A percentile compares a stretch with the other conserved stretches of the same genome.
phyloP scores from a whole-genome alignment of 2,888 invertebrate genomes.

The Hypolimnas misippus region DNA sequence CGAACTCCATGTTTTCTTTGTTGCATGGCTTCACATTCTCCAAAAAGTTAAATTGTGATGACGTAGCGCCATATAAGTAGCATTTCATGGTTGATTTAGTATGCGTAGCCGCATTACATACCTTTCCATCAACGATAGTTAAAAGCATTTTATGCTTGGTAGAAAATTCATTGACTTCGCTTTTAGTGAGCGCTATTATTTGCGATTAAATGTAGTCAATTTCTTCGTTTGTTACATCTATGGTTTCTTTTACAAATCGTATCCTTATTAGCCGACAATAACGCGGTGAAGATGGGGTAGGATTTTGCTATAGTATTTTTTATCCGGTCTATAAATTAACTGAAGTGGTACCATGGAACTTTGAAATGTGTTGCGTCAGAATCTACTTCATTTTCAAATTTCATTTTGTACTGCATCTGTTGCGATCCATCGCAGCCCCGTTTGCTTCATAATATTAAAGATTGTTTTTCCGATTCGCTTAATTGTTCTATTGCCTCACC shows the following conservation, averaged over 20 bases:
- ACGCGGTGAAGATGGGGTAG: conserved; percentile 23
- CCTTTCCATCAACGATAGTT: conserved; percentile 53
- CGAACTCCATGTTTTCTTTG: background rate
- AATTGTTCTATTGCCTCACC: background rate
- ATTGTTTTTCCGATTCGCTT: background rate
- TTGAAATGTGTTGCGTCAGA: conserved; percentile 21
- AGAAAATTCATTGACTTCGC: conserved; percentile 31
- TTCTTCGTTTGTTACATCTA: conserved; percentile 17
- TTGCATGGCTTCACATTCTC: background rate
- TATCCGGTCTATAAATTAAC: conserved; percentile 20
- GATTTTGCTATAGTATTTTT: conserved; percentile 38
- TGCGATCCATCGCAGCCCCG: conserved; percentile 28
- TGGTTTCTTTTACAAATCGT: conserved; percentile 14
- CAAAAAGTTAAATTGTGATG: background rate
- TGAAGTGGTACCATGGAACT: conserved; percentile 19
- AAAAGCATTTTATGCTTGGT: conserved; percentile 36
- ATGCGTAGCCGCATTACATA: conserved; percentile 51
- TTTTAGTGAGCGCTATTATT: background rate
- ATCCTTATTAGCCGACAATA: conserved; percentile 29
- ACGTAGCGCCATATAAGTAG: conserved; percentile 48
- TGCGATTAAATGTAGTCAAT: conserved; percentile 3
- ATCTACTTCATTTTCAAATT: conserved; percentile 19
- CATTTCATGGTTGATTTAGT: conserved; percentile 51
- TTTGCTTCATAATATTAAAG: conserved; percentile 1
- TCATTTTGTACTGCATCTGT: conserved; percentile 27